Evolutionary conservation across 2,113 vertebrate species (phyloP), one percentile per base, ranked within the genome.

Genomic region (Notiomystis cincta): DNA sequence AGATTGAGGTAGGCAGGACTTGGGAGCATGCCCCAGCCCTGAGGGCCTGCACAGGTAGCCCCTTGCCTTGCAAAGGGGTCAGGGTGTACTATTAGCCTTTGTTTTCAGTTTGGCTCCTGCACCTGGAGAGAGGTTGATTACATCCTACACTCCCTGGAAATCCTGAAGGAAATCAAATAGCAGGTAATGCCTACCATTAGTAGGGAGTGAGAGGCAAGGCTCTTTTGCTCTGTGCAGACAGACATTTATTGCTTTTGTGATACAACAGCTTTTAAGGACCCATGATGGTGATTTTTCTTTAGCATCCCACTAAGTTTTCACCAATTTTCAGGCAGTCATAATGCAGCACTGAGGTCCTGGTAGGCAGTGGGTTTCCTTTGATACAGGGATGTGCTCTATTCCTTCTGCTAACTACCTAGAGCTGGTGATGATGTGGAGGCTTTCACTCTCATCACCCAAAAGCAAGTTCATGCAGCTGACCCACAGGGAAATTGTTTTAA

Each of bases 31-130:
- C 21, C 48, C 27, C 5, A 8, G 20, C 17, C 45, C n/a, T 31
- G 23, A 65, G 21, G 37, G 8, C 37, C 30, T 78, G 38, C 58
- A 70, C 25, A 58, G 28, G 10, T 27, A 82, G 27, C 31, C 72
- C 28, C 21, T 87, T 0, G 0, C 38, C 50, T 76, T 83, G 35
- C 62, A 53, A 10, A 50, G 13, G 9, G 8, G 4, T 76, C 42
- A 45, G 13, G 10, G 8, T 0, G 0, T 25, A 15, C 11, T 61
- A 1, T 6, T 44, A 22, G 24, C 10, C 9, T 24, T 44, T 40
- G 18, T 64, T 44, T 64, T 30, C 42, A 24, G 11, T 77, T 58
- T 77, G 35, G 51, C 30, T 65, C 33, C 33, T 81, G 11, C 17
- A 58, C 13, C 54, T 66, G 64, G 35, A 81, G 28, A 66, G 37